These are phyloP conservation scores for Euura lappo DNA, from an alignment of 1,140 invertebrate species.

Conservation along the genomic window DNA sequence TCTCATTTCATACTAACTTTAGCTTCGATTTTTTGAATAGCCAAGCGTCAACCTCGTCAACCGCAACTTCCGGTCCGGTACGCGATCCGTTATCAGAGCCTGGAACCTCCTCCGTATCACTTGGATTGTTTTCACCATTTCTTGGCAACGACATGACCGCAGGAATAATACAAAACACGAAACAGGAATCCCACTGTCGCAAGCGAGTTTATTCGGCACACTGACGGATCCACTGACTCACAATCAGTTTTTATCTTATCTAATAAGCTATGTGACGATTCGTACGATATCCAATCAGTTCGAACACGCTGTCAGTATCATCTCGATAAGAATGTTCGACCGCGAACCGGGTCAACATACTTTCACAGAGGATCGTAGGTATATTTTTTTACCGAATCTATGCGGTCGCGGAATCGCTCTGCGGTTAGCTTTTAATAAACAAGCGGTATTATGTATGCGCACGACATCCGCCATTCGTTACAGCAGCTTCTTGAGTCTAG, in stretches of 20 bases:
- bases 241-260: not conserved
- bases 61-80: not conserved
- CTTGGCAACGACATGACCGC: not conserved
- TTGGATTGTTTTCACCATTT: not conserved
- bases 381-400: too few relatives aligned
- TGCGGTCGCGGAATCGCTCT: too few relatives aligned
- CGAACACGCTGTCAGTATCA: too few relatives aligned
- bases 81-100: not conserved
- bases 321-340: too few relatives aligned
- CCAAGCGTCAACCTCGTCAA: not conserved
- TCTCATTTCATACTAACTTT: not conserved
- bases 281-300: not conserved
- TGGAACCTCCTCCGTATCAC: not conserved
- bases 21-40: not conserved
- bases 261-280: not conserved
- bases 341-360: too few relatives aligned
- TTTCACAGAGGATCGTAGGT: too few relatives aligned
- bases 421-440: not conserved
- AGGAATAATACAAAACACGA: not conserved
- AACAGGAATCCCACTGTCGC: not conserved
- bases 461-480: conserved; percentile 3
- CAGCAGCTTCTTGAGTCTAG: not conserved
- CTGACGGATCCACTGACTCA: too few relatives aligned
- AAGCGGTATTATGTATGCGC: conserved; percentile 3
- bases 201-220: not conserved